These are phyloP conservation scores for Syngnathoides biaculeatus DNA, from an alignment of 2,113 vertebrate species.

Conservation along the genomic window DNA sequence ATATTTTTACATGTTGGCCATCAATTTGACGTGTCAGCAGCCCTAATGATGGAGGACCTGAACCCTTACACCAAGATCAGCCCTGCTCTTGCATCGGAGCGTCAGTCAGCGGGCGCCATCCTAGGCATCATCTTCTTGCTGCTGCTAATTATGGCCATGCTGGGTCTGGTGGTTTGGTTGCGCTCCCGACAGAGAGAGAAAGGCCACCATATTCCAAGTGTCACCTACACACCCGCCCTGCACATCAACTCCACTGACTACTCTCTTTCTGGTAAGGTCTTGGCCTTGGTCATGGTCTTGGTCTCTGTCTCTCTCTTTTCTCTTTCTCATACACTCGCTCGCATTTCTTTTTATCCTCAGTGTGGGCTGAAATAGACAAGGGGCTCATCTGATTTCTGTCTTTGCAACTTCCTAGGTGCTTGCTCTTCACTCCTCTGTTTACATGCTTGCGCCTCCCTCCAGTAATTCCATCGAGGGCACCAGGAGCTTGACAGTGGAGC, in stretches of 20 bases:
- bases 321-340: no score
- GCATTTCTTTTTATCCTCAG: no score
- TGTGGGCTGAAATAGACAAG: no score
- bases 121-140: constrained; percentile 86
- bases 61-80: constrained; percentile 96
- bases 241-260: constrained; percentile 87
- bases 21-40: constrained; percentile 69
- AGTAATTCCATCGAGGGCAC: no score
- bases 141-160: constrained; percentile 82
- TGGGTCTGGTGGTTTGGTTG: constrained; percentile 86
- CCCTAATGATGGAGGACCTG: constrained; percentile 92
- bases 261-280: constrained; percentile 84
- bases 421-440: no score
- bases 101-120: constrained; percentile 84
- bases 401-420: no score
- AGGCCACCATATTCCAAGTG: constrained; percentile 82
- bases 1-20: not conserved
- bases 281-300: not conserved
- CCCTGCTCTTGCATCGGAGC: constrained; percentile 85
- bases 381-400: no score
- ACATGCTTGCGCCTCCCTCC: no score
- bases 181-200: constrained; percentile 85
- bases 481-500: no score
- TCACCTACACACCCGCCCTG: constrained; percentile 88
- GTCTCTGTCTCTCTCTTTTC: no score